Evolutionary conservation across 2,888 invertebrate species (phyloP), one percentile per base, ranked within the genome.

Genomic region (Junonia oenone): DNA sequence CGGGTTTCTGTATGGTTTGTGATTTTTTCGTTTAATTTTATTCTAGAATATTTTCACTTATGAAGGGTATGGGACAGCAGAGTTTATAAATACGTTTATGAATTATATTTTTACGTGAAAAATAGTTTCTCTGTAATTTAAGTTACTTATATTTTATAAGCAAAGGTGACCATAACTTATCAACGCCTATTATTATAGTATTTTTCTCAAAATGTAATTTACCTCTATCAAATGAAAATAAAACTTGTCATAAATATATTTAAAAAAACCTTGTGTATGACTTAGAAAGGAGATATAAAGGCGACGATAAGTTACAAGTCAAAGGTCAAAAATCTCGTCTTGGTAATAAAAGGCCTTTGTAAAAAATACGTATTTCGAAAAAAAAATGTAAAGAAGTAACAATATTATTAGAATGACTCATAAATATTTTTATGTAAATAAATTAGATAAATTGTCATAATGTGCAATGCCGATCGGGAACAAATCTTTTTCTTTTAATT

Each of bases 401-500:
- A 56, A 58, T 56, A 56, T 58, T 59, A 52, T 54, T 59, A 59
- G 47, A 56, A 61, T 54, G 47, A 54, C 55, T 46, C 55, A 56
- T 55, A 54, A 61, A 51, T 58, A 61, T 61, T 55, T 58, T 56
- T 58, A 50, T 61, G 61, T 61, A 61, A 51, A 56, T 61, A 63
- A 61, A 58, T 55, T 59, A 60, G 60, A 59, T 59, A 56, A 62
- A 59, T 60, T 63, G 55, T 59, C 60, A 59, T 59, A 45, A 55
- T 45, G 66, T 65, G 65, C 66, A 64, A 63, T 66, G 63, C 57
- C 56, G 56, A 55, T 58, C 49, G 59, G 58, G 62, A 57, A 59
- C 63, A 60, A 61, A 52, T 52, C 43, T 38, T 56, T 58, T 55
- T 51, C 27, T 53, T 51, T 46, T 46, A 14, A n/a, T n/a, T n/a